Evolutionary conservation across 2,797 vertebrate genomes (phyloP), one percentile per base, ranked within the genome.

Genomic region (Ctenochaetus hawaiiensis): DNA sequence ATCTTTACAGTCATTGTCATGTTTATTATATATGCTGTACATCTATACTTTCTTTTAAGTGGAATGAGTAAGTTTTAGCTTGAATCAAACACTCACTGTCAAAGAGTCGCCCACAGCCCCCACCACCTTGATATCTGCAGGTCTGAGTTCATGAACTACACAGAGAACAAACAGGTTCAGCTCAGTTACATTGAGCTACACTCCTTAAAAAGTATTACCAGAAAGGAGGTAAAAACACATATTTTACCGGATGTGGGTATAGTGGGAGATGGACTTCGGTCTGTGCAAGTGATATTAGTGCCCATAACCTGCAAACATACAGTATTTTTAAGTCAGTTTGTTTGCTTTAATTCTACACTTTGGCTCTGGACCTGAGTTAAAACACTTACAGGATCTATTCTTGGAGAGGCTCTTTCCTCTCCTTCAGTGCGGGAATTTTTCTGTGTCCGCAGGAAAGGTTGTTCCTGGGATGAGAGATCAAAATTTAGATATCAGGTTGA

Each of bases 101-200:
- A 98, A 60, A 64, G 97, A 98, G 87, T 98, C 98, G n/a, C 98
- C 98, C 18, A 99, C 75, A 17, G 98, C 96, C 56, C 96, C 98
- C 84, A 99, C 94, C 54, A 99, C 89, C 80, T 92, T 96, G 75
- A 99, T 87, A 63, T 99, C 97, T 77, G 93, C 97, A 52, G 98
- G 97, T 87, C 93, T 95, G 83, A 99, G 92, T 30, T 87, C 77
- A 79, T 99, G 96, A 81, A 98, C 98, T 99, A 81, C 17, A 87
- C 22, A 69, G 47, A 80, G 8, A 80, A 92, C 34, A 45, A 34
- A 23, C 6, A 5, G 3, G 1, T 39, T 67, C 17, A 49, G 18
- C 2, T 12, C 56, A 8, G 5, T 8, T 63, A 8, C 2, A 59
- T 5, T 61, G 17, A 60, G 65, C 41, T 51, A 47, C 12, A 67